Base-by-base conservation (phyloP, 1,140 invertebrate species). In the Bombus terrestris region DNA sequence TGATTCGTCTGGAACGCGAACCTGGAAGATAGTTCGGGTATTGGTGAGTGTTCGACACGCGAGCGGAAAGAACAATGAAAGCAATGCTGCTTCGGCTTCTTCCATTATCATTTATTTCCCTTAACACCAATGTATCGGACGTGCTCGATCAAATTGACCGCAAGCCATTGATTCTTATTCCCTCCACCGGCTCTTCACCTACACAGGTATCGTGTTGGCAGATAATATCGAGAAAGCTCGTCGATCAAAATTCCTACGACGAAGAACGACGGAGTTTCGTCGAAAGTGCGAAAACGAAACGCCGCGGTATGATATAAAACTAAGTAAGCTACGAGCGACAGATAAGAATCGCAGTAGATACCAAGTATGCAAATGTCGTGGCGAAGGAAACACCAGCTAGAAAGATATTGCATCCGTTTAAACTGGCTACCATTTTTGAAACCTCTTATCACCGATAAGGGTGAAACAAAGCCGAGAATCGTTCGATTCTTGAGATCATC, bases 61-160 rank as follows among this genome's bases (percentile, higher is more conserved):
- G 71, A 39, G 39, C 53, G 35, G 39, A 47, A 35, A 77, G 32
- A 77, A 83, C 64, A 68, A 18, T n/a, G 25, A 28, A 41, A 69
- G 12, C 64, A 9, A 69, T 41, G 41, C 81, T 22, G 15, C 9
- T 13, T 75, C 43, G 47, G 47, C 25, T 39, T 39, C 32, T 22
- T 28, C 43, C 73, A 37, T 47, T 37, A 69, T 79, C 74, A 62
- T 79, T 84, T 79, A 47, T 78, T 79, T 79, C 35, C 66, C 47
- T 79, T 78, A 59, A 68, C 39, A 12, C 68, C 53, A 8, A 80
- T 64, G 64, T 32, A 32, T 47, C 76, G 53, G 53, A 72, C 32
- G 68, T 35, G 41, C 25, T 84, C 83, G 76, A 71, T 84, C 66
- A 79, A 78, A 62, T 79, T 71, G 68, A 78, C 82, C 75, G 75